A percentile compares a stretch with the other conserved stretches of the same genome.
phyloP scores from a whole-genome alignment of 2,797 vertebrate genomes.

The Leptoclinus maculatus region DNA sequence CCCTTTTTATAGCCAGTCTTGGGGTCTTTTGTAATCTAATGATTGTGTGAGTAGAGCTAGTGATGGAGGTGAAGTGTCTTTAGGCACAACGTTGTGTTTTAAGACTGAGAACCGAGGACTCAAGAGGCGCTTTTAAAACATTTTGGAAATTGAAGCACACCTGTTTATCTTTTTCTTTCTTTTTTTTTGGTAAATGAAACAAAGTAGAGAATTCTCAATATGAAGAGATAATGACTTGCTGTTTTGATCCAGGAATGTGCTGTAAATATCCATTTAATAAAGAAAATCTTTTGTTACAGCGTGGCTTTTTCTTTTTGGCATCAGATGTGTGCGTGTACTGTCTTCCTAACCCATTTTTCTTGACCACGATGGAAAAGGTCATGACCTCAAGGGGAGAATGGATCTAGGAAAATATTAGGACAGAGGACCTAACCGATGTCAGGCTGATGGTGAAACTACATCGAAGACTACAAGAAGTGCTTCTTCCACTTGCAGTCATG shows the following conservation, averaged over 20 bases:
- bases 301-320: background rate
- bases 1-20: slow-evolving; percentile 42
- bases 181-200: slow-evolving; percentile 14
- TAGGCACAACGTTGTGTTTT: slow-evolving; percentile 8
- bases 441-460: no score
- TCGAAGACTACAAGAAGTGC: no score
- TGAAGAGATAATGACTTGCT: slow-evolving; percentile 43
- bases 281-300: slow-evolving; percentile 57
- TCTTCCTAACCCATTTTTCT: no score
- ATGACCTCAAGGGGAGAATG: no score
- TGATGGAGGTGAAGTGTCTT: slow-evolving; percentile 21
- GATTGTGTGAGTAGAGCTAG: slow-evolving; percentile 1
- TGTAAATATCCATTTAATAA: slow-evolving; percentile 78
- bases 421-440: no score
- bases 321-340: background rate
- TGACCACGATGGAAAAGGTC: no score
- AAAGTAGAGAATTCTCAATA: slow-evolving; percentile 25
- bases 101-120: slow-evolving; percentile 29
- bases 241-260: slow-evolving; percentile 67
- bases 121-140: slow-evolving; percentile 38
- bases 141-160: slow-evolving; percentile 62
- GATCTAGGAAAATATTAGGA: no score
- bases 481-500: no score
- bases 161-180: slow-evolving; percentile 22
- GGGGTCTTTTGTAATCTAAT: slow-evolving; percentile 38